Evolutionary conservation across 2,113 vertebrate species (phyloP).

Genomic region (Hippopotamus amphibius): DNA sequence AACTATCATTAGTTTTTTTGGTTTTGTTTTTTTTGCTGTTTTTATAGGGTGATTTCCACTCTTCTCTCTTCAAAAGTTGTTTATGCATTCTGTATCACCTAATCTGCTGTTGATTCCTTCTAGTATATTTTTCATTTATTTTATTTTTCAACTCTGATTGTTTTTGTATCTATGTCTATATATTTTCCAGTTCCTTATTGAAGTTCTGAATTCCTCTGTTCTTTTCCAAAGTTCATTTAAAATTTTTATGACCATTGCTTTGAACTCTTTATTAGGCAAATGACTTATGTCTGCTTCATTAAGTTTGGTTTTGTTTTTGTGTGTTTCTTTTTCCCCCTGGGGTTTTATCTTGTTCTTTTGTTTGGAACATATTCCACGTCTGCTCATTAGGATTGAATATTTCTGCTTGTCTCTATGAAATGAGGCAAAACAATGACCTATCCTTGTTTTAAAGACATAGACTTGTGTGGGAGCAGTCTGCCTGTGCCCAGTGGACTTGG

Average conservation of each 20-base stretch:
- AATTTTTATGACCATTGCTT: background rate
- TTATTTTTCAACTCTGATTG: background rate
- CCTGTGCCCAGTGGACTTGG: too few relatives aligned
- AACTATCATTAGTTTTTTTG: background rate
- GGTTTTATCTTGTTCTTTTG: too few relatives aligned
- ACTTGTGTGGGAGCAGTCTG: too few relatives aligned
- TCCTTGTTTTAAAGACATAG: too few relatives aligned
- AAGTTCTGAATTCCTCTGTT: background rate
- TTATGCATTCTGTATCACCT: background rate
- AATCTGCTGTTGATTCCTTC: background rate
- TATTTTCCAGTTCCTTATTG: background rate
- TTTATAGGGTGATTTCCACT: background rate
- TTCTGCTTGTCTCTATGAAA: too few relatives aligned
- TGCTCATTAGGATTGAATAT: too few relatives aligned
- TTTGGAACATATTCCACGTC: too few relatives aligned
- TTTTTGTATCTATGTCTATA: background rate
- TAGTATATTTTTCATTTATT: background rate
- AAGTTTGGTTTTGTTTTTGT: background rate
- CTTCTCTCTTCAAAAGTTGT: background rate
- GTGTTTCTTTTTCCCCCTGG: too few relatives aligned
- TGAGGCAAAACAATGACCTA: too few relatives aligned
- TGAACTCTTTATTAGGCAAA: background rate
- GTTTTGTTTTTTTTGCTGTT: background rate
- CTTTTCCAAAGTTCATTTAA: background rate
- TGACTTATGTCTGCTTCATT: background rate